These are phyloP conservation scores for Magallana gigas DNA, from an alignment of 1,140 invertebrate species.

Conservation along the genomic window DNA sequence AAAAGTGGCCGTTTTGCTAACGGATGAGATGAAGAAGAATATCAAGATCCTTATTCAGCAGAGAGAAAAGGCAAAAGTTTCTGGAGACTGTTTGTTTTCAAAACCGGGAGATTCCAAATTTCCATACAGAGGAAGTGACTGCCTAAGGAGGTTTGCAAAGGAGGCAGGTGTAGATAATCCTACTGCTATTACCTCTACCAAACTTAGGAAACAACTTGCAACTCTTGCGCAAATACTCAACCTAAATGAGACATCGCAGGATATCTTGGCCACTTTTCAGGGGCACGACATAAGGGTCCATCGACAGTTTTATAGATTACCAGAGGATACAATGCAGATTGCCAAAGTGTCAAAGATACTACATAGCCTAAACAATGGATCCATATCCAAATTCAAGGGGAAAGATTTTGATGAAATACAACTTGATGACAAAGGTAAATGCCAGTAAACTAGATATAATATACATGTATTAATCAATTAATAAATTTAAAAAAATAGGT, in stretches of 20 bases:
- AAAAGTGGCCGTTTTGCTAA: conserved; percentile 12
- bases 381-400: conserved; percentile 6
- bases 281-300: conserved; percentile 66
- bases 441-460: too few relatives aligned
- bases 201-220: conserved; percentile 65
- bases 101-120: conserved; percentile 23
- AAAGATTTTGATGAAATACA: conserved; percentile 45
- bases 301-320: conserved; percentile 63
- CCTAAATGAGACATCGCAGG: conserved; percentile 56
- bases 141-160: conserved; percentile 7
- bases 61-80: not conserved
- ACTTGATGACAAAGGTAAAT: too few relatives aligned
- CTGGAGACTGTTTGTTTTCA: not conserved
- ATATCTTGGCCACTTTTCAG: conserved; percentile 59
- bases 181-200: conserved; percentile 70
- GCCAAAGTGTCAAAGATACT: too few relatives aligned
- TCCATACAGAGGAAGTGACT: conserved; percentile 28
- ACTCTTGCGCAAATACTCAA: conserved; percentile 51
- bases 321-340: conserved; percentile 47
- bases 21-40: conserved; percentile 2
- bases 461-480: too few relatives aligned
- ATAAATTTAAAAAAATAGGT: too few relatives aligned
- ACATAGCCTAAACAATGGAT: too few relatives aligned
- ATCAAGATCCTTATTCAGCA: not conserved
- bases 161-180: conserved; percentile 24